A percentile compares a stretch with the other conserved stretches of the same genome.
Evolutionary conservation across 1,140 invertebrate species (phyloP).

Genomic region (Myzus persicae): DNA sequence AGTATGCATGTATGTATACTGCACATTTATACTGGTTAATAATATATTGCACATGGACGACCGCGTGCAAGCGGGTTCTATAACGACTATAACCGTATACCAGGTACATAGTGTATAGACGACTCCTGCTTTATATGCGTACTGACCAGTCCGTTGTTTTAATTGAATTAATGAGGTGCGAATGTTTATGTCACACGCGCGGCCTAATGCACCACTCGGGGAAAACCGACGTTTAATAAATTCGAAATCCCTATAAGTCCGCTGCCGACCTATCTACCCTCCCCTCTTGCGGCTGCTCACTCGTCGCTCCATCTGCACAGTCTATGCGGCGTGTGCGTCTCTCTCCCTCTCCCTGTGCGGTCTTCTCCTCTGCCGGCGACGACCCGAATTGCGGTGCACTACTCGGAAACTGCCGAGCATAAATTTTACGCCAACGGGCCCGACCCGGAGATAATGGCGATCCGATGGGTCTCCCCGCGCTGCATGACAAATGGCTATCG

Average conservation of each 20-base stretch:
- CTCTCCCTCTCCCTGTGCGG: neutral
- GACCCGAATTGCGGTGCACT: neutral
- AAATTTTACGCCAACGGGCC: neutral
- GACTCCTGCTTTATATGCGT: neutral
- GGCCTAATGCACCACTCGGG: slow-evolving; percentile 25
- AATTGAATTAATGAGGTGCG: slow-evolving; percentile 56
- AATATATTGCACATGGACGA: neutral
- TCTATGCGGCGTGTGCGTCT: neutral
- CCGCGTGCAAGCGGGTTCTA: neutral
- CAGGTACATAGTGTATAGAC: neutral
- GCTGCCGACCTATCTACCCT: neutral
- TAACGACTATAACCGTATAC: neutral
- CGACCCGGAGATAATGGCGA: slow-evolving; percentile 42
- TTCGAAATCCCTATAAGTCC: slow-evolving; percentile 39
- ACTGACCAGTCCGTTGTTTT: neutral
- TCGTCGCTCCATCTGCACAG: neutral
- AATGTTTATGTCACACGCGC: slow-evolving; percentile 24
- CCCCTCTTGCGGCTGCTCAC: neutral
- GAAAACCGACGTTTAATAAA: slow-evolving; percentile 33
- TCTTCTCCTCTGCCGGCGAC: neutral
- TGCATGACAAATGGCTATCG: slow-evolving; percentile 39
- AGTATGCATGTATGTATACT: too few relatives aligned
- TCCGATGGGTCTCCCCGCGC: slow-evolving; percentile 2
- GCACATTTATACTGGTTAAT: neutral
- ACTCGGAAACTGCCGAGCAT: slow-evolving; percentile 14